Evolutionary conservation across 2,797 vertebrate species (phyloP), one percentile per base, ranked within the genome.

Genomic region (Knipowitschia caucasica): DNA sequence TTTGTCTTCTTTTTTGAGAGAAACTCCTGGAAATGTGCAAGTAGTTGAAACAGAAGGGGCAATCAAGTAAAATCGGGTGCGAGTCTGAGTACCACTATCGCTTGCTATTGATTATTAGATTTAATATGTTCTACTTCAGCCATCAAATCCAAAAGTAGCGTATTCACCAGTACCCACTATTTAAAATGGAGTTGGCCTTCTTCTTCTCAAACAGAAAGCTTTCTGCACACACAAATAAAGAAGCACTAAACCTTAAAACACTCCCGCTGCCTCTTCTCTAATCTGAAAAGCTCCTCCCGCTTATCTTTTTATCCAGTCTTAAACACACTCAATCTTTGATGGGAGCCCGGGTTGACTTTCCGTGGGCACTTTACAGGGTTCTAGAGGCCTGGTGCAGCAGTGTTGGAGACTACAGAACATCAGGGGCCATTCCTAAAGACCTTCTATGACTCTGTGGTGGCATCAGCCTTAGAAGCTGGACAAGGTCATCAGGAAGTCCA

Each of bases 221-320:
- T 30, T 52, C 27, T 56, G 27, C 30, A 31, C 56, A 46, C 12
- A 56, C 46, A 57, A 20, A 42, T 59, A 70, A 75, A 73, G 58
- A 62, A 33, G 26, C 38, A 0, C 56, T 63, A 78, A 75, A 69
- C 54, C 71, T 71, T 66, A 75, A 64, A 77, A 78, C 15, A 8
- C 49, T 54, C 9, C 26, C 25, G 47, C 40, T 15, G 4, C 27
- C 21, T 6, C 11, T 17, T 34, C 5, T 43, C 56, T 75, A 57
- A 62, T 59, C 73, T 73, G 51, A 64, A 40, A 54, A 57, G 63
- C 60, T 57, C 59, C 67, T 36, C 43, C 52, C 29, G 39, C 62
- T 77, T 71, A 70, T 75, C 65, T 62, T 64, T 81, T 77, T 27
- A 81, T 80, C 68, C 68, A 26, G 54, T 50, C 57, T 56, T 74